A percentile compares a stretch with the other conserved stretches of the same genome.
phyloP scores from a whole-genome alignment of 2,113 vertebrate genomes.

The Cyphomyrus plagiostoma region DNA sequence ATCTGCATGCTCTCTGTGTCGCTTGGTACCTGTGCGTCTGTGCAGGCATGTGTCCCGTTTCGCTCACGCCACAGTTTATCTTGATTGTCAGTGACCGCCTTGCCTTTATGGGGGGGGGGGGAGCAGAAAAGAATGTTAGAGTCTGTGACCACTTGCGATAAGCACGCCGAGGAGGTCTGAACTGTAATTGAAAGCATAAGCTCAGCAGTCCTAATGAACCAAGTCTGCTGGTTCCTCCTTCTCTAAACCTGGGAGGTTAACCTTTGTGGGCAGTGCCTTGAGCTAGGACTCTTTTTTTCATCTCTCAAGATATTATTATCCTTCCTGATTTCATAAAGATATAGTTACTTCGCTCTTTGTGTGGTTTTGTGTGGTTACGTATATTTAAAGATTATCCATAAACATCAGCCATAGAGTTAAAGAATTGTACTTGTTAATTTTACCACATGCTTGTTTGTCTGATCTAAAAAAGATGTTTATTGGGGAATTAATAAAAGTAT shows the following conservation, averaged over 20 bases:
- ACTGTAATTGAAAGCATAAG: slow-evolving; percentile 28
- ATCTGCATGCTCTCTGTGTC: slow-evolving; percentile 19
- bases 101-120: neutral
- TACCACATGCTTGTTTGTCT: neutral
- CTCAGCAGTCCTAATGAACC: slow-evolving; percentile 4
- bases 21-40: neutral
- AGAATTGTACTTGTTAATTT: neutral
- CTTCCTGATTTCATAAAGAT: slow-evolving; percentile 14
- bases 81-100: neutral
- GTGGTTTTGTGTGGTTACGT: neutral
- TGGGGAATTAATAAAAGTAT: neutral
- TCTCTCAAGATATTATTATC: neutral
- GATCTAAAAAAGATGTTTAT: neutral
- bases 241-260: slow-evolving; percentile 1
- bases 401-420: neutral
- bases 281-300: neutral
- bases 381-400: neutral
- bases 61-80: neutral
- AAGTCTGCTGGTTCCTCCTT: slow-evolving; percentile 18
- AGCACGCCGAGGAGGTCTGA: slow-evolving; percentile 19
- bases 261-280: slow-evolving; percentile 9
- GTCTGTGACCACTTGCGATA: slow-evolving; percentile 12
- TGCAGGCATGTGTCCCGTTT: neutral
- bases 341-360: neutral
- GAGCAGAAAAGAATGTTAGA: slow-evolving; percentile 5